Conservation (phyloP, 1,140 invertebrate species). For the Brachionus manjavacas region DNA sequence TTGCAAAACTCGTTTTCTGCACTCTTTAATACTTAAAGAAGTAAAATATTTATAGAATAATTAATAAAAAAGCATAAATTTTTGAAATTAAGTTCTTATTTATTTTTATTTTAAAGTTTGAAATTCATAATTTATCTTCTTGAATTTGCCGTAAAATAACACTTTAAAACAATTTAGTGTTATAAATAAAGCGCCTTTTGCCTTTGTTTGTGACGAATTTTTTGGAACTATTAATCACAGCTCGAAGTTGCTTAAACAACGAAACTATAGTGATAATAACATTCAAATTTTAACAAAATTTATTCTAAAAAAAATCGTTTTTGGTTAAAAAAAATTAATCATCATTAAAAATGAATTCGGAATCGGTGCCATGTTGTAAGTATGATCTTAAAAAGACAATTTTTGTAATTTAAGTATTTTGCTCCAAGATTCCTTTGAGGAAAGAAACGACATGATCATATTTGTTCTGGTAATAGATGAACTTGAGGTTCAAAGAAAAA, state of each 20-base stretch:
- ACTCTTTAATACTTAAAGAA: conserved; percentile 1
- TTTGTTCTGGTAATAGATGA: conserved; percentile 31
- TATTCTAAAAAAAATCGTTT: not conserved
- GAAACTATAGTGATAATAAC: not conserved
- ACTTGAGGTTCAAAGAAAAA: not conserved
- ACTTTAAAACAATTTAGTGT: not conserved
- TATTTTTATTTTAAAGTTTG: not conserved
- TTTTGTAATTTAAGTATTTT: not conserved
- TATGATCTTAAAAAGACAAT: not conserved
- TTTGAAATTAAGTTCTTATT: conserved; percentile 35
- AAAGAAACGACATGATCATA: not conserved
- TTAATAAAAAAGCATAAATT: conserved; percentile 35
- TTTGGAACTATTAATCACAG: not conserved
- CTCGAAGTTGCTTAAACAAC: not conserved
- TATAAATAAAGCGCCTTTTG: not conserved
- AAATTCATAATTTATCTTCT: conserved; percentile 27
- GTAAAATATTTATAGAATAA: conserved; percentile 15
- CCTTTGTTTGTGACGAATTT: not conserved
- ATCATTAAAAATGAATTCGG: not conserved
- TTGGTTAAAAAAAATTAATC: not conserved
- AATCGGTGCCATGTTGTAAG: conserved; percentile 15
- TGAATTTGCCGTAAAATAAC: not conserved
- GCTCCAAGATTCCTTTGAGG: not conserved
- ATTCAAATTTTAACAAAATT: not conserved
- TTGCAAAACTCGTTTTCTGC: not conserved